These are phyloP conservation scores for Argyresthia goedartella DNA, from an alignment of 2,888 invertebrate species.

Conservation along the genomic window DNA sequence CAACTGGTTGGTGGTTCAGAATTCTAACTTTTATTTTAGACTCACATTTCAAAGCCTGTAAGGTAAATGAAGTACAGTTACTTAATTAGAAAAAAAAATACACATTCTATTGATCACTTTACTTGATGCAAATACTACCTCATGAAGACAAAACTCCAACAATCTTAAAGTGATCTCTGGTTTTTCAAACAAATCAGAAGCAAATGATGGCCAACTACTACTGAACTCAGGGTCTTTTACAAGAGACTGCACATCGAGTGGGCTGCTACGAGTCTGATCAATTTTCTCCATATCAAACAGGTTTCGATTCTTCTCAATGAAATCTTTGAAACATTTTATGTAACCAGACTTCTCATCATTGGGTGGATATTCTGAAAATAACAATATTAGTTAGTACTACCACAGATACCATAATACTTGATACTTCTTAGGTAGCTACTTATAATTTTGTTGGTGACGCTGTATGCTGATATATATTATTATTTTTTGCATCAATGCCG, in stretches of 20 bases:
- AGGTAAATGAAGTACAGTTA: slow-evolving; percentile 9
- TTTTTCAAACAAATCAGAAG: slow-evolving; percentile 74
- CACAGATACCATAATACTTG: not conserved
- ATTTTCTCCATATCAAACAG: slow-evolving; percentile 70
- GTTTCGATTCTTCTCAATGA: slow-evolving; percentile 41
- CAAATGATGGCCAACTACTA: slow-evolving; percentile 74
- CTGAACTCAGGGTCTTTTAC: slow-evolving; percentile 68
- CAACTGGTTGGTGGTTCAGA: slow-evolving; percentile 73
- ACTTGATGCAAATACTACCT: slow-evolving; percentile 61
- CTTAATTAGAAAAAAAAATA: too few species aligned
- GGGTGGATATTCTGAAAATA: slow-evolving; percentile 32
- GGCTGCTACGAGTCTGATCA: slow-evolving; percentile 67
- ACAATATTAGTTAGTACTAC: not conserved
- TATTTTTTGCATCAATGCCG: too few species aligned
- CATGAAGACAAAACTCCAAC: slow-evolving; percentile 84
- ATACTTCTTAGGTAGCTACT: too few species aligned
- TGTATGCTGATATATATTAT: too few species aligned
- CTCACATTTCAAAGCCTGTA: slow-evolving; percentile 55
- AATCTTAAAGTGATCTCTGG: slow-evolving; percentile 78
- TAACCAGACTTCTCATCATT: slow-evolving; percentile 33
- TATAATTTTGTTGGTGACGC: too few species aligned
- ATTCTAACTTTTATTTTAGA: slow-evolving; percentile 51
- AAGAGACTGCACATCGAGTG: slow-evolving; percentile 70
- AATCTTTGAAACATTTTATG: slow-evolving; percentile 34
- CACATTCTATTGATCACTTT: not conserved